These are phyloP conservation scores for Drosophila burlai DNA, from an alignment of 1,140 invertebrate species.

Conservation along the genomic window DNA sequence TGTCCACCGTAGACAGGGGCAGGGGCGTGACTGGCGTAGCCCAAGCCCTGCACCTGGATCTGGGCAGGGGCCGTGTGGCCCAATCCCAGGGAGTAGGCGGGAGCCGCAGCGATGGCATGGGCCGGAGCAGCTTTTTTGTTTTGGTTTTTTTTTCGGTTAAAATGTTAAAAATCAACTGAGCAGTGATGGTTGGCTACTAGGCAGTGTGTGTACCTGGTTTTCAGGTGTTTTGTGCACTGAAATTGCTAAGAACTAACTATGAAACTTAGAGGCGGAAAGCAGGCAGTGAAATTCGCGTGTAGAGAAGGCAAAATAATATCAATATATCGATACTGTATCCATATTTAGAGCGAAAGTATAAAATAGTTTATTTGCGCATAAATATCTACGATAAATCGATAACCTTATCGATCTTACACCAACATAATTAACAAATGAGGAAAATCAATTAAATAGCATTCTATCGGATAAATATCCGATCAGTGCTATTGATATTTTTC, in stretches of 20 bases:
- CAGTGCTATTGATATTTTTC: too few relatives aligned
- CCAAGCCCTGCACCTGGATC: conserved; percentile 62
- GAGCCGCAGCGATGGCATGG: conserved; percentile 52
- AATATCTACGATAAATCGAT: too few relatives aligned
- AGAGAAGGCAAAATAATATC: too few relatives aligned
- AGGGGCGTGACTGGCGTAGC: conserved; percentile 53
- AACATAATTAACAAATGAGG: too few relatives aligned
- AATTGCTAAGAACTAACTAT: neutral
- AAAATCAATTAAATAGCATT: too few relatives aligned
- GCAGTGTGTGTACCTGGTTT: too few relatives aligned
- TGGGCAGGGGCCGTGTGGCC: conserved; percentile 69
- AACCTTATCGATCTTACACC: too few relatives aligned
- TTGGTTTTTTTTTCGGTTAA: conserved; percentile 31
- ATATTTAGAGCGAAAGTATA: too few relatives aligned
- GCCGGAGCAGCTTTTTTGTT: conserved; percentile 53
- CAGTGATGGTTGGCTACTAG: conserved; percentile 38
- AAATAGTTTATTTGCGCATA: too few relatives aligned
- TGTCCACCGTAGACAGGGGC: conserved; percentile 55
- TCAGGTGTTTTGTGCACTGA: neutral
- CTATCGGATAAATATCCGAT: too few relatives aligned
- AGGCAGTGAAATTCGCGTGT: too few relatives aligned
- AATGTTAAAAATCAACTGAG: conserved; percentile 47
- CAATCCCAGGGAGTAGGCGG: conserved; percentile 60
- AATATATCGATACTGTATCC: too few relatives aligned
- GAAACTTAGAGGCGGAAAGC: neutral